Percentiles rank a stretch among this genome's conserved stretches.
phyloP scores from a whole-genome alignment of 2,888 invertebrate genomes.

The Spodoptera picta region DNA sequence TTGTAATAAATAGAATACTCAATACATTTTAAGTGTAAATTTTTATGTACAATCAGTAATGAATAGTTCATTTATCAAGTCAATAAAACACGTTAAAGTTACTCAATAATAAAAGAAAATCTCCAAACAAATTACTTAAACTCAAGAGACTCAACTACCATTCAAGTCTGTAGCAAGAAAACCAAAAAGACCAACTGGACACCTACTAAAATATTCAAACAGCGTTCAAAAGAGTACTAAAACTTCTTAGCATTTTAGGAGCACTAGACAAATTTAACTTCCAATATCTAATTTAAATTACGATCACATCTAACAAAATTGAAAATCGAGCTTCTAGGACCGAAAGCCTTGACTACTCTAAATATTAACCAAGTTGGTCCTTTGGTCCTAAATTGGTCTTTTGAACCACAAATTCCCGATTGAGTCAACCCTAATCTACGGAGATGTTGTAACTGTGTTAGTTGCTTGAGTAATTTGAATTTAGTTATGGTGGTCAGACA shows the following conservation, averaged over 20 bases:
- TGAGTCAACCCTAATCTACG: conserved; percentile 40
- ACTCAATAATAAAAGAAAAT: too few relatives aligned
- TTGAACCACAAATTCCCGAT: conserved; percentile 19
- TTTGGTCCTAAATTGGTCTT: conserved; percentile 21
- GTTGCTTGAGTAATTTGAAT: conserved; percentile 33
- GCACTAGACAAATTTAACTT: neutral
- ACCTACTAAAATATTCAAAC: too few relatives aligned
- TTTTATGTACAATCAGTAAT: too few relatives aligned
- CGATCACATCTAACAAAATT: neutral
- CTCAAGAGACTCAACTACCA: too few relatives aligned
- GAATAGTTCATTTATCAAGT: too few relatives aligned
- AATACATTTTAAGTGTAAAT: too few relatives aligned
- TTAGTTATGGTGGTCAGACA: conserved; percentile 21
- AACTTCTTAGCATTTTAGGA: neutral
- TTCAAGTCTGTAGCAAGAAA: too few relatives aligned
- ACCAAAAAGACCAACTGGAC: too few relatives aligned
- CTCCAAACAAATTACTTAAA: too few relatives aligned
- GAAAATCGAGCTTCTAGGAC: conserved; percentile 2
- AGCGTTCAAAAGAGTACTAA: neutral
- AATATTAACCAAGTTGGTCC: conserved; percentile 8
- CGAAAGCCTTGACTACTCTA: conserved; percentile 22
- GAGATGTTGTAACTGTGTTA: conserved; percentile 39
- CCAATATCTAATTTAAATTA: neutral
- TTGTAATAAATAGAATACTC: too few relatives aligned
- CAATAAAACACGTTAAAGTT: too few relatives aligned